Conservation (phyloP, 1,140 invertebrate genomes). For the Diachasma alloeum region DNA sequence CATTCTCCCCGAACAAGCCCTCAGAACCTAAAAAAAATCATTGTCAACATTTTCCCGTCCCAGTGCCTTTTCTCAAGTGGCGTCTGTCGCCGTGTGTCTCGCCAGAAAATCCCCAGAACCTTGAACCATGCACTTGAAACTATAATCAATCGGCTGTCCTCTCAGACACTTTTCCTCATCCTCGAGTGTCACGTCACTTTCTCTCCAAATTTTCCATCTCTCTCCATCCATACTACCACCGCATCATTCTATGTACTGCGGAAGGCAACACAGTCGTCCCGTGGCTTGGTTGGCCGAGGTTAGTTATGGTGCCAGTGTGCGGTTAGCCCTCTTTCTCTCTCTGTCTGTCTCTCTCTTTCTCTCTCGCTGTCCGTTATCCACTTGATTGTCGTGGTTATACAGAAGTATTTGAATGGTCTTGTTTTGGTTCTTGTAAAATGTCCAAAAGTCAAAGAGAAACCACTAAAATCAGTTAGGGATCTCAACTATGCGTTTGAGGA, state of each 20-base stretch:
- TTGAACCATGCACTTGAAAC: no score
- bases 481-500: slow-evolving; percentile 57
- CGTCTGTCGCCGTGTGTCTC: no score
- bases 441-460: slow-evolving; percentile 65
- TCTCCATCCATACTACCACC: not conserved
- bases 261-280: not conserved
- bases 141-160: no score
- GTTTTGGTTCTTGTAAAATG: slow-evolving; percentile 61
- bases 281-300: slow-evolving; percentile 52
- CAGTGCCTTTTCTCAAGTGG: no score
- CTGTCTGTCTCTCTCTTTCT: slow-evolving; percentile 48
- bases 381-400: slow-evolving; percentile 13
- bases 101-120: no score
- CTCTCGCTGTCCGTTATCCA: not conserved
- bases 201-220: not conserved
- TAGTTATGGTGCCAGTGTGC: slow-evolving; percentile 60
- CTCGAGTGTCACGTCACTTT: not conserved
- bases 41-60: no score
- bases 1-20: no score
- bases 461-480: slow-evolving; percentile 66
- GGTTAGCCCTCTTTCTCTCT: slow-evolving; percentile 42
- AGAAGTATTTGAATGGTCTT: slow-evolving; percentile 63
- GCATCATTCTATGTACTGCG: not conserved
- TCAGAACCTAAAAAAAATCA: no score
- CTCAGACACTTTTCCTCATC: not conserved